Base-by-base conservation (phyloP, 37 sponge, comb jelly and placozoan species). In the Cliona cf. orientalis region DNA sequence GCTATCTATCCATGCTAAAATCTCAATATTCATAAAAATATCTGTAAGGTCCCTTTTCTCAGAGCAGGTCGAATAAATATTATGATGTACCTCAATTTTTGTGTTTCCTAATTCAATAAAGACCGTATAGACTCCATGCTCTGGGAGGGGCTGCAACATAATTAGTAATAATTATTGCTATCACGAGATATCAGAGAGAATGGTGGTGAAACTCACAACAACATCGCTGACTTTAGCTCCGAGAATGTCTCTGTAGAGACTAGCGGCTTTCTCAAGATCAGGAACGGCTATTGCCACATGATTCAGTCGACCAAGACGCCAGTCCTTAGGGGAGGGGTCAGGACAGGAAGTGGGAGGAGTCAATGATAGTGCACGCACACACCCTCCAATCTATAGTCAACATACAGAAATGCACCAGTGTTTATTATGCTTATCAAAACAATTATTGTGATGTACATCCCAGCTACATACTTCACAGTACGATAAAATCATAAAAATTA, bases 281-380 rank as follows among this genome's bases (percentile, higher is more conserved):
- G 98, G 94, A 3, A 98, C 98, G 34, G 98, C 98, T 60, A 98
- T 93, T 22, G 98, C 98, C 29, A 95, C 86, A 84, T 98, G 98
- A 76, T 98, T 98, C 34, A 98, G 78, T 37, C 83, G 75, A 25
- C 98, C 98, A 4, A 98, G 78, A 9, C 75, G 76, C 98, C 98
- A 98, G 49, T 58, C 40, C 33, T 59, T 73, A 11, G 22, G 29
- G 28, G 40, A 22, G 5, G 69, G 6, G 55, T 11, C 55, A 19
- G 11, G 55, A 19, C 14, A 49, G 55, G 55, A 17, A 17, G 55
- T 49, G 55, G 55, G 55, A 17, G 55, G n/a, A n/a, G n/a, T n/a
- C n/a, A n/a, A n/a, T n/a, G n/a, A n/a, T n/a, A n/a, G n/a, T n/a
- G n/a, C n/a, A n/a, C n/a, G n/a, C n/a, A n/a, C n/a, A n/a, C n/a